Percentiles rank a stretch among this genome's conserved stretches.
These are phyloP conservation scores for Pangasius djambal DNA, from an alignment of 2,797 vertebrate genomes.

Conservation along the genomic window DNA sequence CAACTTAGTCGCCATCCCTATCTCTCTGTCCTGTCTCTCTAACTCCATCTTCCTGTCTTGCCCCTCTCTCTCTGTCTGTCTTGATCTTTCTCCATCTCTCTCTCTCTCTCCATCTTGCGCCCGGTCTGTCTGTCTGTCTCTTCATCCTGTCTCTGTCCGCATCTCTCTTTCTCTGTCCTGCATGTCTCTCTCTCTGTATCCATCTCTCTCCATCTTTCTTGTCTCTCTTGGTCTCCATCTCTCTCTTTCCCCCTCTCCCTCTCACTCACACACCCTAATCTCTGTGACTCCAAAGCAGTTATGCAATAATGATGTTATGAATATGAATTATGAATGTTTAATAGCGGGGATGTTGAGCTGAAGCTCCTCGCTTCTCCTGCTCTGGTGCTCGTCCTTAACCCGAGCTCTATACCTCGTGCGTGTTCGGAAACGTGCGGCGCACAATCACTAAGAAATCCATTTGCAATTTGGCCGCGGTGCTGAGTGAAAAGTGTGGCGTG, in stretches of 20 bases:
- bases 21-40: no score
- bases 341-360: neutral
- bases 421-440: no score
- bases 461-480: neutral
- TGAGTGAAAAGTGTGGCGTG: neutral
- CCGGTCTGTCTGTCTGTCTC: neutral
- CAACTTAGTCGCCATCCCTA: no score
- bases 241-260: neutral
- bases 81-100: neutral
- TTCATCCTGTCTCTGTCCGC: neutral
- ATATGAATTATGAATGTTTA: conserved; percentile 3
- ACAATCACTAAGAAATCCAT: neutral
- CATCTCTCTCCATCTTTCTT: neutral
- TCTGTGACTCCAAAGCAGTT: conserved; percentile 29
- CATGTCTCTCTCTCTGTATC: neutral
- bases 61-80: neutral
- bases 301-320: conserved; percentile 15
- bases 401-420: neutral
- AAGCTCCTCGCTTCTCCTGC: neutral
- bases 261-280: neutral
- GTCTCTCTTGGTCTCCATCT: neutral
- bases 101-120: neutral
- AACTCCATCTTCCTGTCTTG: neutral
- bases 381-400: neutral
- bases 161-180: neutral